Conservation (phyloP, 1,140 invertebrate genomes). For the Penaeus vannamei region DNA sequence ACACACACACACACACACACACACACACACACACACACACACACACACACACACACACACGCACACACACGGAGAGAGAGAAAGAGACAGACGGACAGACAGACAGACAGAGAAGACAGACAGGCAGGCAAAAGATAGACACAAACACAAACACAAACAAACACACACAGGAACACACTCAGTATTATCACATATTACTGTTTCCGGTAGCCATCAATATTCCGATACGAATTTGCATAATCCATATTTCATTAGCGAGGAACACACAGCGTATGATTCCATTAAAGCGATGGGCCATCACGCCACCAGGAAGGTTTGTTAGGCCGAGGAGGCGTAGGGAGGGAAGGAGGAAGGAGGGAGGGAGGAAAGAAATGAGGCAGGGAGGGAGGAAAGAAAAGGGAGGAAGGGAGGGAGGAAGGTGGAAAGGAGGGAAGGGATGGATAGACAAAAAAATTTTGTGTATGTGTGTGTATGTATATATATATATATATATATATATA, state of each 20-base stretch:
- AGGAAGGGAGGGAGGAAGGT: neutral
- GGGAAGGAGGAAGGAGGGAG: neutral
- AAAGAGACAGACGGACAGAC: neutral
- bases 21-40: neutral
- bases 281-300: constrained; percentile 21
- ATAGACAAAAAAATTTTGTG: neutral
- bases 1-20: neutral
- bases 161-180: neutral
- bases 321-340: neutral
- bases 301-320: no score
- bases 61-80: no score
- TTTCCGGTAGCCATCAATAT: constrained; percentile 39
- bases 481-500: constrained; percentile 24
- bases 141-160: neutral
- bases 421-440: neutral
- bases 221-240: constrained; percentile 60
- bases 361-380: neutral
- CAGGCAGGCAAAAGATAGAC: neutral
- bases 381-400: neutral
- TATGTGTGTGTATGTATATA: neutral
- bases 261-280: constrained; percentile 57
- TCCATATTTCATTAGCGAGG: constrained; percentile 60
- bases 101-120: neutral
- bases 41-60: neutral
- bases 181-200: constrained; percentile 42